These are phyloP conservation scores for Borostomias antarcticus DNA, from an alignment of 2,797 vertebrate species.

Conservation along the genomic window DNA sequence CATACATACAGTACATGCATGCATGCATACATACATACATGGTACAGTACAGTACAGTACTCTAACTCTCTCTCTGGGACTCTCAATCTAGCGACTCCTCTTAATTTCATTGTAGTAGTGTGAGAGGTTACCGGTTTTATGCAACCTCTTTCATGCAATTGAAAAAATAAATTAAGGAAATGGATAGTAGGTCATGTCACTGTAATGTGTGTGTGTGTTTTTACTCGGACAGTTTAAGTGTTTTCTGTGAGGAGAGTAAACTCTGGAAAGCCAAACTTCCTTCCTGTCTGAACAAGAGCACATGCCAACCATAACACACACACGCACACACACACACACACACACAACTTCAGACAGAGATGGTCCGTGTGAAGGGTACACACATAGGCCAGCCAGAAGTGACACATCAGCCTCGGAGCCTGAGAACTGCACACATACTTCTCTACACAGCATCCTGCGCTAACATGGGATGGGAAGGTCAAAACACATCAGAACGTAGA, in stretches of 20 bases:
- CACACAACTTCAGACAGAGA: conserved; percentile 22
- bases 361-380: background rate
- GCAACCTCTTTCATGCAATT: background rate
- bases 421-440: background rate
- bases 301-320: conserved; percentile 51
- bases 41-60: background rate
- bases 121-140: too few relatives aligned
- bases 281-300: conserved; percentile 63
- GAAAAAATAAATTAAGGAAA: too few relatives aligned
- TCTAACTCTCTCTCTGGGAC: background rate
- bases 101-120: background rate
- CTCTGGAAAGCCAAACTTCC: conserved; percentile 60
- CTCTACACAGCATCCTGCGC: background rate
- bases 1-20: too few relatives aligned
- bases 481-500: background rate
- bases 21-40: too few relatives aligned
- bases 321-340: conserved; percentile 4
- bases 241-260: conserved; percentile 48
- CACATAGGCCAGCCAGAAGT: conserved; percentile 6
- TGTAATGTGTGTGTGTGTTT: conserved; percentile 18
- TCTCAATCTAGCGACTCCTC: background rate
- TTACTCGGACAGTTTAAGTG: conserved; percentile 1
- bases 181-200: too few relatives aligned
- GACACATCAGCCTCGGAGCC: background rate
- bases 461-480: background rate